Evolutionary conservation across 2,113 vertebrate species (phyloP).

Genomic region (Indicator indicator): DNA sequence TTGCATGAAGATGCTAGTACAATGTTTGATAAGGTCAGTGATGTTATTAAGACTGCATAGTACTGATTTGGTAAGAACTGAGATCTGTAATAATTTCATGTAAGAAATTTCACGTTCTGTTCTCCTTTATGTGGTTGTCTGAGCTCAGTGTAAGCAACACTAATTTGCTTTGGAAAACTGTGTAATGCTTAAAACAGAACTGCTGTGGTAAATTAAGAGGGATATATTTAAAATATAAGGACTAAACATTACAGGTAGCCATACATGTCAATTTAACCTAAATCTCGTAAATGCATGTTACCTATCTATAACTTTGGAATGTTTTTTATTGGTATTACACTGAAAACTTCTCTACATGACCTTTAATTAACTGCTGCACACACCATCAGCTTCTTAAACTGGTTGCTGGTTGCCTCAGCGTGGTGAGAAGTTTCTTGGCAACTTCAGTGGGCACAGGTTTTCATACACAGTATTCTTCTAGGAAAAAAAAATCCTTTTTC

Average conservation of each 20-base stretch:
- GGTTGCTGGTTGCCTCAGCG: neutral
- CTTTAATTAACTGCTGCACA: neutral
- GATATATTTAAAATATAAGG: neutral
- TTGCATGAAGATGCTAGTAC: neutral
- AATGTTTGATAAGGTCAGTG: neutral
- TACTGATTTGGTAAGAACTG: neutral
- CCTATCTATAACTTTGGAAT: neutral
- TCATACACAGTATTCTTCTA: neutral
- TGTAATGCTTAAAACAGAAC: neutral
- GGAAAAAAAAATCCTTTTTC: no score
- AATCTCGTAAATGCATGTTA: neutral
- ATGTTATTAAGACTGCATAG: neutral
- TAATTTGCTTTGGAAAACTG: neutral
- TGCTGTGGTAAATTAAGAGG: neutral
- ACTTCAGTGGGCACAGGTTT: neutral
- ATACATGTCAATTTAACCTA: neutral
- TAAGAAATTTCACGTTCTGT: neutral
- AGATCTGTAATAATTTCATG: neutral
- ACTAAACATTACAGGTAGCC: neutral
- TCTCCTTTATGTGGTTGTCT: neutral
- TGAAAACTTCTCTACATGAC: neutral
- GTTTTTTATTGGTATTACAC: neutral
- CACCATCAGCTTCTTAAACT: neutral
- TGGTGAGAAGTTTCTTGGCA: neutral
- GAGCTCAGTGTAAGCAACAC: neutral